Conservation (phyloP, 1,140 invertebrate species). For the Hycleus phaleratus region DNA sequence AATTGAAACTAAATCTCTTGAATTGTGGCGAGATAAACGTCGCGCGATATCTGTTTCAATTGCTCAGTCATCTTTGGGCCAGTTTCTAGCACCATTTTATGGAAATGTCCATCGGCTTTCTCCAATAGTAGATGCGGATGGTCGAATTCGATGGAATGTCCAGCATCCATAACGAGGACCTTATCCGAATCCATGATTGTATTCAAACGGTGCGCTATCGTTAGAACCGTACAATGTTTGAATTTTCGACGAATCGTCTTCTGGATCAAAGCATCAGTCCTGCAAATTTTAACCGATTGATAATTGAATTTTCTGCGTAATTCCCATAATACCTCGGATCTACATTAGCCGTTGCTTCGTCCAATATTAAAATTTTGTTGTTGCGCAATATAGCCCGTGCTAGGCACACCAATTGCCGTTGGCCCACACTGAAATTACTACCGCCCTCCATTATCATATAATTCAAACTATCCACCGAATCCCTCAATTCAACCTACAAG, state of each 20-base stretch:
- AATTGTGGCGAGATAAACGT: constrained; percentile 1
- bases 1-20: background rate
- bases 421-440: constrained; percentile 50
- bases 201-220: constrained; percentile 75
- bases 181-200: constrained; percentile 70
- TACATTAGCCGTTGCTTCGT: constrained; percentile 54
- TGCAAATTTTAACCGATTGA: constrained; percentile 18
- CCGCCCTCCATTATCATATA: constrained; percentile 51
- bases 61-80: constrained; percentile 33
- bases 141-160: constrained; percentile 59
- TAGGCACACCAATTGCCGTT: constrained; percentile 54
- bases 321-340: constrained; percentile 48
- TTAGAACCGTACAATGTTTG: constrained; percentile 66
- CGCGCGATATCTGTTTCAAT: constrained; percentile 15
- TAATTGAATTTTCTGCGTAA: background rate
- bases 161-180: constrained; percentile 62
- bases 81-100: constrained; percentile 60
- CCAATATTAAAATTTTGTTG: constrained; percentile 51
- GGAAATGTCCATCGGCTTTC: constrained; percentile 54
- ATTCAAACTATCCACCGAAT: constrained; percentile 41
- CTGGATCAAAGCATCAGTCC: constrained; percentile 62
- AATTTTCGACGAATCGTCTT: constrained; percentile 63
- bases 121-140: constrained; percentile 55
- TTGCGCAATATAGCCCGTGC: constrained; percentile 55
- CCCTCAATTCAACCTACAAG: constrained; percentile 54